Conservation (phyloP, 1,140 invertebrate species). For the Trachelipus rathkii region DNA sequence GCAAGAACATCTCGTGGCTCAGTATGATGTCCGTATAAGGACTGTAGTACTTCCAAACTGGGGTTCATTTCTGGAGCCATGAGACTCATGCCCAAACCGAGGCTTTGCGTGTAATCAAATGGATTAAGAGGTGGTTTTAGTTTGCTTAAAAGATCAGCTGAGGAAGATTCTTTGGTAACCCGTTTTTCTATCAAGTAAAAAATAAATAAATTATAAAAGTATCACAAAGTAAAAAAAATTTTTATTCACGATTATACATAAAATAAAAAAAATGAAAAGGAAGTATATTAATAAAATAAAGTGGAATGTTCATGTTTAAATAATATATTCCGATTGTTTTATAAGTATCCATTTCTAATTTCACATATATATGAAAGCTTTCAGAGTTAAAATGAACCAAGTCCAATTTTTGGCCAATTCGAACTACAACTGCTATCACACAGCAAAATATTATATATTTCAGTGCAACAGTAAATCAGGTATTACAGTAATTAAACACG, state of each 20-base stretch:
- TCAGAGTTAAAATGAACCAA: too few species aligned
- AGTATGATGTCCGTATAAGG: slow-evolving; percentile 32
- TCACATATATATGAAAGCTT: too few species aligned
- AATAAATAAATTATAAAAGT: background rate
- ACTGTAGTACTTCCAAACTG: slow-evolving; percentile 42
- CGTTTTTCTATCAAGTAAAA: background rate
- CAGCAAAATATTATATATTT: background rate
- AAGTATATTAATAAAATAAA: too few species aligned
- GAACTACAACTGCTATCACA: too few species aligned
- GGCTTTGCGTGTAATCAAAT: slow-evolving; percentile 25
- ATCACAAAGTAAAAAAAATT: background rate
- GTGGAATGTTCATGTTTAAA: too few species aligned
- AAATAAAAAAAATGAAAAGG: too few species aligned
- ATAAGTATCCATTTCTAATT: too few species aligned
- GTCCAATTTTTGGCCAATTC: too few species aligned
- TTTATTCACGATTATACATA: too few species aligned
- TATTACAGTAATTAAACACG: background rate
- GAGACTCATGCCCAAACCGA: slow-evolving; percentile 23
- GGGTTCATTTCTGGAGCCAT: slow-evolving; percentile 33
- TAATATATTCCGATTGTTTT: too few species aligned
- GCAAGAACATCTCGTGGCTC: slow-evolving; percentile 39
- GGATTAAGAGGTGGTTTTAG: slow-evolving; percentile 7
- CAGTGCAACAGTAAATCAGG: background rate
- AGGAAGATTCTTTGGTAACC: background rate
- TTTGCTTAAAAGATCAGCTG: slow-evolving; percentile 10